Evolutionary conservation across 2,888 invertebrate genomes (phyloP).

Genomic region (Eulithis testata): DNA sequence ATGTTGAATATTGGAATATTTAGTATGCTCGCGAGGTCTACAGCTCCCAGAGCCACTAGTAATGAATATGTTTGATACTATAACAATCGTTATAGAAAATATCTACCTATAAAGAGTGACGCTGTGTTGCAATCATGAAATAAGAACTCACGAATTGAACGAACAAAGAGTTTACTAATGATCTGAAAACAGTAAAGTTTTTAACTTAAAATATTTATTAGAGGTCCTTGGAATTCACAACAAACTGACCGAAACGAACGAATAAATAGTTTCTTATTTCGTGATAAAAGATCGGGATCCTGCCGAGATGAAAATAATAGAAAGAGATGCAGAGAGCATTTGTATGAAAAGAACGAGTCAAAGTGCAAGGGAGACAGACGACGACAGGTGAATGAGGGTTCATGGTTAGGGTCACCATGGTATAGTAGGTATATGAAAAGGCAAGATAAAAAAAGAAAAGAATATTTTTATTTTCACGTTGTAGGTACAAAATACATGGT

Average conservation of each 20-base stretch:
- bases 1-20: no score
- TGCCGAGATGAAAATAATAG: slow-evolving; percentile 58
- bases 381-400: slow-evolving; percentile 74
- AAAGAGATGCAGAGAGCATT: slow-evolving; percentile 32
- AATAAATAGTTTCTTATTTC: slow-evolving; percentile 24
- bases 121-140: no score
- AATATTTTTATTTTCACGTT: no score
- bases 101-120: no score
- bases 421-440: slow-evolving; percentile 8
- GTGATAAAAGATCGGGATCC: slow-evolving; percentile 45
- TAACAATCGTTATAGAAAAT: no score
- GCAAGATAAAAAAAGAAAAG: neutral
- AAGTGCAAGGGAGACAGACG: slow-evolving; percentile 62
- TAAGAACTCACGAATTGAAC: no score
- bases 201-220: neutral
- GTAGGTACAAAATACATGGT: no score
- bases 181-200: no score
- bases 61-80: no score
- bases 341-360: slow-evolving; percentile 19
- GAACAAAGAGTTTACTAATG: no score
- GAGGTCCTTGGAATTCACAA: slow-evolving; percentile 18
- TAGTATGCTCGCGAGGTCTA: no score
- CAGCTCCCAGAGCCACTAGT: no score
- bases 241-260: slow-evolving; percentile 25
- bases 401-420: slow-evolving; percentile 58